These are phyloP conservation scores for Oryzias curvinotus DNA, from an alignment of 2,113 vertebrate species.

Conservation along the genomic window DNA sequence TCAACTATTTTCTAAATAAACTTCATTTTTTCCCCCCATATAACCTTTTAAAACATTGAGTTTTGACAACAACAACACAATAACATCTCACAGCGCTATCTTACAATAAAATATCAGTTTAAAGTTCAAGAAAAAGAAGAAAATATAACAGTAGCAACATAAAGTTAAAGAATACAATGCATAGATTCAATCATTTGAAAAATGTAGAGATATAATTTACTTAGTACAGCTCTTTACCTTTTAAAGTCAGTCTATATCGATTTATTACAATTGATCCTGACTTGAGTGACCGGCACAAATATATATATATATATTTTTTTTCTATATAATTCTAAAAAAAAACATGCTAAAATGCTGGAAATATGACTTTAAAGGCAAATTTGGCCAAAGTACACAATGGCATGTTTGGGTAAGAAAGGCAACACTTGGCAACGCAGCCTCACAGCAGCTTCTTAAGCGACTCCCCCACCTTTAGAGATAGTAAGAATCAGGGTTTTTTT, in stretches of 20 bases:
- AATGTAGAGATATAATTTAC: slow-evolving; percentile 86
- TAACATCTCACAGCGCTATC: slow-evolving; percentile 91
- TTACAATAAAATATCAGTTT: slow-evolving; percentile 90
- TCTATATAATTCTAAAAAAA: slow-evolving; percentile 58
- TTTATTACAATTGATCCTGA: slow-evolving; percentile 68
- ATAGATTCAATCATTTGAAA: slow-evolving; percentile 87
- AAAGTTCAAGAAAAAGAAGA: slow-evolving; percentile 80
- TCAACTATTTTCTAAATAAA: slow-evolving; percentile 88
- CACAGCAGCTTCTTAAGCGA: slow-evolving; percentile 57
- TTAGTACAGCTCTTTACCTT: slow-evolving; percentile 70
- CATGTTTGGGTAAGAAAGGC: slow-evolving; percentile 64
- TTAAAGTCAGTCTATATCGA: slow-evolving; percentile 62
- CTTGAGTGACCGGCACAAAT: slow-evolving; percentile 76
- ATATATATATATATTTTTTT: slow-evolving; percentile 59
- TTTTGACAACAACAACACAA: slow-evolving; percentile 82
- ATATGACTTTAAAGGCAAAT: slow-evolving; percentile 68
- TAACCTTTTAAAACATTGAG: slow-evolving; percentile 86
- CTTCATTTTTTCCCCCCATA: slow-evolving; percentile 81
- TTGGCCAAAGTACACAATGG: slow-evolving; percentile 66
- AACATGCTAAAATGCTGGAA: slow-evolving; percentile 59
- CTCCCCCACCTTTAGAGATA: slow-evolving; percentile 53
- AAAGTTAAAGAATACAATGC: slow-evolving; percentile 89
- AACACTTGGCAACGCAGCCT: slow-evolving; percentile 58
- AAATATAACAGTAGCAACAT: slow-evolving; percentile 72
- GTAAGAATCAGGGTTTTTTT: slow-evolving; percentile 12